Percentiles rank a stretch among this genome's conserved stretches.
These are phyloP conservation scores for Elgaria multicarinata DNA, from an alignment of 2,113 vertebrate species.

Conservation along the genomic window DNA sequence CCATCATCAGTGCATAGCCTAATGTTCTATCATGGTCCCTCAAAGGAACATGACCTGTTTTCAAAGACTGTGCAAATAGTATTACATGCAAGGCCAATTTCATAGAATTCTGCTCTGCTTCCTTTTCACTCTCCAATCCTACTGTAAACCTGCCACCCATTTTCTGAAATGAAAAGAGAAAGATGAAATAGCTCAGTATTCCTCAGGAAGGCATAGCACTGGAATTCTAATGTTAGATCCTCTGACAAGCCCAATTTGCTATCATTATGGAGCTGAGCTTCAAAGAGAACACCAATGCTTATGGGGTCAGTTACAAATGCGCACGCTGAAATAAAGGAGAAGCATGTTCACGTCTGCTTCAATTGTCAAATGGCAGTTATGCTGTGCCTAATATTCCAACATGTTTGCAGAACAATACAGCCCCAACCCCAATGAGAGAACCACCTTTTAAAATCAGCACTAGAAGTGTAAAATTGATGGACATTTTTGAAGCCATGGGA, in stretches of 20 bases:
- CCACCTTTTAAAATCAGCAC: neutral
- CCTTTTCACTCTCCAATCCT: neutral
- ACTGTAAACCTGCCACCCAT: neutral
- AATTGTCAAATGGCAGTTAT: neutral
- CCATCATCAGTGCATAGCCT: neutral
- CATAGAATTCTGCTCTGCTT: neutral
- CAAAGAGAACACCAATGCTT: conserved; percentile 26
- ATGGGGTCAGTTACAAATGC: neutral
- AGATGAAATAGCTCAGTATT: neutral
- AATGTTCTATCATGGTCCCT: neutral
- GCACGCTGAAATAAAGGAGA: conserved; percentile 33
- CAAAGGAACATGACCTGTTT: neutral
- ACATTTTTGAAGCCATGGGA: neutral
- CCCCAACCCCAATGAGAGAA: neutral
- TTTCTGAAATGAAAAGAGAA: conserved; percentile 23
- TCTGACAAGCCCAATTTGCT: conserved; percentile 25
- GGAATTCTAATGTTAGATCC: conserved; percentile 45
- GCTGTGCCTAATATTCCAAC: neutral
- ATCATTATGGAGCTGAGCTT: conserved; percentile 7
- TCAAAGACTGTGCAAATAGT: neutral
- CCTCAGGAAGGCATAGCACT: conserved; percentile 21
- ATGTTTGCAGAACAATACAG: neutral
- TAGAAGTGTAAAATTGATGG: neutral
- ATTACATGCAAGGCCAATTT: neutral
- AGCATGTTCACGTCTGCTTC: neutral